These are phyloP conservation scores for Mylabris sibirica DNA, from an alignment of 2,888 invertebrate genomes.

Conservation along the genomic window DNA sequence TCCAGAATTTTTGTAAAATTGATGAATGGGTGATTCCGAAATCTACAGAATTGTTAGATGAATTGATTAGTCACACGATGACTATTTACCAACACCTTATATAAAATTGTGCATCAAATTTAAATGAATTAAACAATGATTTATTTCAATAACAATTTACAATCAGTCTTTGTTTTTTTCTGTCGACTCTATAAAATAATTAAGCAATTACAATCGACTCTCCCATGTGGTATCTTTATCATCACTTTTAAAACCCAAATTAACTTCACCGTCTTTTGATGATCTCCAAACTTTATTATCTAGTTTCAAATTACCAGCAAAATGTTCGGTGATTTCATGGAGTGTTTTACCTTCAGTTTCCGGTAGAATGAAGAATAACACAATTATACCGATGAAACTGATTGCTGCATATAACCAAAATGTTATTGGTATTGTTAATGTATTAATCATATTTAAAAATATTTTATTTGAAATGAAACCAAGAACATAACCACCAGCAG, in stretches of 20 bases:
- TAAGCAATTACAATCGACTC: conserved; percentile 18
- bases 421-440: conserved; percentile 73
- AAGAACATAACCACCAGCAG: conserved; percentile 78
- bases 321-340: conserved; percentile 75
- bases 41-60: neutral
- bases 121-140: neutral
- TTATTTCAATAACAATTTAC: neutral
- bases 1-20: neutral
- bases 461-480: conserved; percentile 79
- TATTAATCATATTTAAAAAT: conserved; percentile 71
- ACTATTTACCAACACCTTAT: neutral
- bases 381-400: conserved; percentile 69
- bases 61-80: neutral
- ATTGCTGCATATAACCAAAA: conserved; percentile 75
- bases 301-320: conserved; percentile 66
- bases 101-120: neutral
- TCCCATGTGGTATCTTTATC: conserved; percentile 10
- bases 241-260: conserved; percentile 32
- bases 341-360: conserved; percentile 84
- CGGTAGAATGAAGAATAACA: conserved; percentile 75
- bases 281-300: conserved; percentile 62
- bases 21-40: no score
- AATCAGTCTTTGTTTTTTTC: conserved; percentile 18
- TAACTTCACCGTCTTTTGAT: conserved; percentile 30
- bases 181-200: neutral